Base-by-base conservation (phyloP, 2,888 invertebrate genomes). In the Caenorhabditis sinica region DNA sequence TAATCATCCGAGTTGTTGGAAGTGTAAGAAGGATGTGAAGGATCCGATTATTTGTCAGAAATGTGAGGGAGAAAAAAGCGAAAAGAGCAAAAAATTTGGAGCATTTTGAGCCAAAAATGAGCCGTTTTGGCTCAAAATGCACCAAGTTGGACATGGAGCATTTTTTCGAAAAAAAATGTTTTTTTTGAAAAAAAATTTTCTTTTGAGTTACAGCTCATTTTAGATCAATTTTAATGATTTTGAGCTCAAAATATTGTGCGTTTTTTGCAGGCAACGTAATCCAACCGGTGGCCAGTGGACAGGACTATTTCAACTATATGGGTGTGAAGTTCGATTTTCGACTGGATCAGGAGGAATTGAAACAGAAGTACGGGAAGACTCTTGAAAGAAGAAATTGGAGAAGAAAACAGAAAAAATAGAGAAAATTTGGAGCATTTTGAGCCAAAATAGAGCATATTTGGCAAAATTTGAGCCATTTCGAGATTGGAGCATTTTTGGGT, bases 271-370 rank as follows among this genome's bases (percentile, higher is more conserved):
- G 87, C 63, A 80, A 86, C 40, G 75, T 84, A 6, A 86, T 88
- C 56, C 86, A 87, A 45, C 87, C 87, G 15, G 77, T 80, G 1
- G 43, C 65, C 8, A 61, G 25, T 3, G 68, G 76, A 23, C 75
- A 82, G n/a, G 87, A 89, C 69, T 83, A 86, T 49, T 89, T 88
- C 83, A 86, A 88, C 51, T 89, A 89, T 71, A 83, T 89, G 63
- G 88, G 88, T 8, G 73, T 89, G 9, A 79, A 83, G 20, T 77
- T 77, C 30, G 66, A 69, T 33, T 88, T 88, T 68, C 49, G 74
- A 3, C 43, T 87, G n/a, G 82, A 87, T 79, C 85, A 83, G 30
- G 73, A 71, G 8, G 82, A 71, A 20, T 72, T 88, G 76, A 88
- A 88, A 45, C 83, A 82, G 49, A 86, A 58, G 89, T 88, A 20